Evolutionary conservation across 2,888 invertebrate genomes (phyloP), one percentile per base, ranked within the genome.

Genomic region (Cosmia trapezina): DNA sequence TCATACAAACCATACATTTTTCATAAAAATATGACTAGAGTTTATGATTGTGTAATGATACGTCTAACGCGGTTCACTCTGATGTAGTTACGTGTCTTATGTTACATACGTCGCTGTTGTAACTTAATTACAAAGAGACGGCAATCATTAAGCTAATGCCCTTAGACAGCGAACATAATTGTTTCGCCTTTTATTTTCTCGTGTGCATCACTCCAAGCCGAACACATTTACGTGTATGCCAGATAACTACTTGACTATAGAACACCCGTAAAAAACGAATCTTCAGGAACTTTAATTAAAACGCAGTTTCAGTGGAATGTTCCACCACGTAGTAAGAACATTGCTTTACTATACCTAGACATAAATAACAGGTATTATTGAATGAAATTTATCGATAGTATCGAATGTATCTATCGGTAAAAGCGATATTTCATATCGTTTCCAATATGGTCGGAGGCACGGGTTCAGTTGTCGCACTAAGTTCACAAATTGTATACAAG

Each of bases 141-240:
- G 89, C 88, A 89, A 91, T 93, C 92, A 93, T 89, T 85, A 89
- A 89, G 91, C 90, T 83, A 84, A 86, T 86, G 77, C 86, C 77
- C 81, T 89, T 86, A 88, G 89, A 91, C 91, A 89, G 86, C 77
- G 81, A 89, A 91, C 90, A 83, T 91, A 91, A 93, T 93, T 90
- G 89, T 89, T 90, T 88, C 78, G 84, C 83, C 79, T 89, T 88
- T 88, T 86, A 89, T 90, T 88, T 89, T 89, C 88, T 87, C 85
- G 87, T 87, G 86, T 86, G 80, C 73, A 80, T 64, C 75, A 79
- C 66, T 67, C 63, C 54, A 77, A 76, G 70, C 67, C 81, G 68
- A 80, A 70, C 57, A 56, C 70, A 65, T 74, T 77, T 78, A 76
- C 60, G 67, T 75, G 78, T 67, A 83, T 77, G 53, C 28, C n/a